Base-by-base conservation (phyloP, 2,797 vertebrate genomes). In the Hippoglossus hippoglossus region DNA sequence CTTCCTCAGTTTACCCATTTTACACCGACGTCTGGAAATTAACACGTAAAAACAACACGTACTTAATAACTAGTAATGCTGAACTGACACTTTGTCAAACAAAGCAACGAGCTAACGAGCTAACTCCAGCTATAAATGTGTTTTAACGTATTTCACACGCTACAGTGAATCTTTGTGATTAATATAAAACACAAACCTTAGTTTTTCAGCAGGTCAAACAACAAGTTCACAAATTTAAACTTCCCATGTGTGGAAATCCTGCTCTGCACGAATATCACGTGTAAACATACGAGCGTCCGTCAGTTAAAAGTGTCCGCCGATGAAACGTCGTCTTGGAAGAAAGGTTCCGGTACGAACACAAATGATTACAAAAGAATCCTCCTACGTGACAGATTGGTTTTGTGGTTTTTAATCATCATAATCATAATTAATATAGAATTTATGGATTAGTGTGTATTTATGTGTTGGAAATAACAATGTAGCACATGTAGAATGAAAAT, bases 1-100 rank as follows among this genome's bases (percentile, higher is more conserved):
- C 77, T 92, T 96, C 71, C 94, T 93, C 9, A 94, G 64, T 66
- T 91, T 95, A 21, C 96, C 96, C 96, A 97, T 97, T 56, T 62
- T 81, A 60, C 46, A 72, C 2, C 10, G 0, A 69, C 1, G 2
- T 41, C 75, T 77, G 55, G 2, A 52, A 62, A 58, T 59, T 1
- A 26, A 51, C 19, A 28, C 15, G 47, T 4, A 26, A 72, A 10
- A 72, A 13, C 41, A 58, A 72, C 36, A 2, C 25, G 5, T 44
- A 58, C 6, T n/a, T 4, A 8, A 58, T 18, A 22, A 75, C 16
- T 21, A 12, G 1, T 11, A 6, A 50, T 11, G n/a, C 50, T 13
- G 3, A 9, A 65, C 22, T 72, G 9, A 25, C 24, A 47, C 5
- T 10, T 41, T 16, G 0, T 19, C 4, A 24, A 70, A 18, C 18